Evolutionary conservation across 2,797 vertebrate species (phyloP), one percentile per base, ranked within the genome.

Genomic region (Danio tinwini): DNA sequence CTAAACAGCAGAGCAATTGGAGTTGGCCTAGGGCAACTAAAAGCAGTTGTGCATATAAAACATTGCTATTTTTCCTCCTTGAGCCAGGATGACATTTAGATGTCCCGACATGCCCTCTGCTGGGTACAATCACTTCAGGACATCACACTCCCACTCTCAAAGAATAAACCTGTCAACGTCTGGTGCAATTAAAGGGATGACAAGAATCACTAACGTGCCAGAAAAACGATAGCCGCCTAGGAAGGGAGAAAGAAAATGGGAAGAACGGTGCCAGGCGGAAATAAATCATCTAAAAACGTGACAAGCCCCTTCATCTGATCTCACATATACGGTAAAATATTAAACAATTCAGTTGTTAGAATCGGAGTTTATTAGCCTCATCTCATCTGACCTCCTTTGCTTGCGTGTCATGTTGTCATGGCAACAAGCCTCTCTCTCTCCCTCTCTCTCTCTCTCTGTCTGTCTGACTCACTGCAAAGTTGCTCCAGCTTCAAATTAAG

Each of bases 311-410:
- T 56, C 12, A 4, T 49, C 52, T 55, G 64, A 86, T 76, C 74
- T 76, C 69, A 81, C 74, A 71, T 55, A 83, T 56, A 72, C n/a
- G 40, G 49, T 84, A 86, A 85, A 89, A 89, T 86, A 90, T 88
- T 87, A 72, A 86, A 84, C 85, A 86, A 88, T 87, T 89, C 79
- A 75, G 81, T 79, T 75, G 74, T 85, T 87, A 82, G 50, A 87
- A 86, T 76, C 63, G 19, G 58, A 76, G 81, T 89, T 89, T 91
- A 91, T 91, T 90, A 90, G 84, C 82, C 83, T 85, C 40, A 76
- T 91, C 90, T 92, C 85, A 88, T 89, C 90, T 93, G 91, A 93
- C 91, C 91, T 93, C 89, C 85, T 90, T 87, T 90, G 89, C 90
- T 90, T 91, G 89, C 81, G 76, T 93, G 88, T 92, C 88, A 91